A percentile compares a stretch with the other conserved stretches of the same genome.
Evolutionary conservation across 2,888 invertebrate species (phyloP).

Genomic region (Anorthoa munda): DNA sequence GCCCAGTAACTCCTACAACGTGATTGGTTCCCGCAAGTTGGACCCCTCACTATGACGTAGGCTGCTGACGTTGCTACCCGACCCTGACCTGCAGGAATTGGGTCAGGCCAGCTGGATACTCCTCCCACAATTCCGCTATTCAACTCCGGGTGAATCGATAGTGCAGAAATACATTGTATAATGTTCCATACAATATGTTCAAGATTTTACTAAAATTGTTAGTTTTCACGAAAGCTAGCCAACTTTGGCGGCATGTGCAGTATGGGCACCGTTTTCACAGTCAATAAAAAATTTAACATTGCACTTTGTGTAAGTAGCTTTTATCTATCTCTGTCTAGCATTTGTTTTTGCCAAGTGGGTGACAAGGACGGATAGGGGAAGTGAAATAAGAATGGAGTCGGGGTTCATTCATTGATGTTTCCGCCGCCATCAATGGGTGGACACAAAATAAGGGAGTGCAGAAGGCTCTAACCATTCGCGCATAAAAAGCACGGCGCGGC

Average conservation of each 20-base stretch:
- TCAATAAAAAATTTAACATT: slow-evolving; percentile 74
- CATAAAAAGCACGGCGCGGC: background rate
- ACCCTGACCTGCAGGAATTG: slow-evolving; percentile 54
- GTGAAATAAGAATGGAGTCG: slow-evolving; percentile 81
- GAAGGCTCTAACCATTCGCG: slow-evolving; percentile 21
- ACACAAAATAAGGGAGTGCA: slow-evolving; percentile 47
- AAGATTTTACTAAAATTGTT: slow-evolving; percentile 14
- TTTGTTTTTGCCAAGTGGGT: slow-evolving; percentile 56
- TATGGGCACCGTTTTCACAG: slow-evolving; percentile 74
- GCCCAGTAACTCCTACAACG: slow-evolving; percentile 24
- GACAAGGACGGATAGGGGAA: slow-evolving; percentile 83
- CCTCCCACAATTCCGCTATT: slow-evolving; percentile 23
- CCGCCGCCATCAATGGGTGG: slow-evolving; percentile 77
- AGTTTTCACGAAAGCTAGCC: slow-evolving; percentile 56
- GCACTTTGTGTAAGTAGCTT: slow-evolving; percentile 68
- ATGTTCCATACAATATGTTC: background rate
- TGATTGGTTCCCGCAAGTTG: slow-evolving; percentile 44
- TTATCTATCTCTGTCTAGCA: slow-evolving; percentile 69
- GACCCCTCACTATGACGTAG: slow-evolving; percentile 54
- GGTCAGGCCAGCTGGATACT: slow-evolving; percentile 39
- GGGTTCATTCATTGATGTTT: slow-evolving; percentile 86
- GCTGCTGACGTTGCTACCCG: slow-evolving; percentile 35
- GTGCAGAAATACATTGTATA: background rate
- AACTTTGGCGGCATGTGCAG: slow-evolving; percentile 50
- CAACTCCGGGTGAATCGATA: slow-evolving; percentile 19